phyloP scores from a whole-genome alignment of 2,888 invertebrate genomes.

The Syrista parreyssii region DNA sequence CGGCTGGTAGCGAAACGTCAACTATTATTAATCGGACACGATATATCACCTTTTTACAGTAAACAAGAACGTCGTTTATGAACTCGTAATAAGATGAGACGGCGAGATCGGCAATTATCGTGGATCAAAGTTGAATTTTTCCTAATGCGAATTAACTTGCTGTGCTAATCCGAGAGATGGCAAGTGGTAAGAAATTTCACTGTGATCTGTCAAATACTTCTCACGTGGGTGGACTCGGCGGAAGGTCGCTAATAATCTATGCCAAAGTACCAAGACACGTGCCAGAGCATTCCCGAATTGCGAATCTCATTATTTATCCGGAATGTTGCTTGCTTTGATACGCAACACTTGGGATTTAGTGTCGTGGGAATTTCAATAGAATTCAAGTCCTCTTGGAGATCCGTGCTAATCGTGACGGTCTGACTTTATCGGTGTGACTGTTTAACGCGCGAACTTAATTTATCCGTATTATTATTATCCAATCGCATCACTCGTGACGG shows the following conservation, averaged over 20 bases:
- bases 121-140: not conserved
- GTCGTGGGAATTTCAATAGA: no score
- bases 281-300: not conserved
- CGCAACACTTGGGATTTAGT: not conserved
- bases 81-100: not conserved
- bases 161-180: not conserved
- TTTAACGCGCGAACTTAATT: not conserved
- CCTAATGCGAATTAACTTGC: not conserved
- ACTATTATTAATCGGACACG: conserved; percentile 42
- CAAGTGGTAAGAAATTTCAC: no score
- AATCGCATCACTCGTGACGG: not conserved
- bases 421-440: not conserved
- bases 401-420: not conserved
- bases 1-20: conserved; percentile 28
- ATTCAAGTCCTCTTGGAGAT: no score
- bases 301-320: not conserved
- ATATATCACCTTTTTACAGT: not conserved
- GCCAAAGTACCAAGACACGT: conserved; percentile 10
- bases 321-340: not conserved
- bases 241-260: conserved; percentile 2
- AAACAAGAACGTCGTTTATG: not conserved
- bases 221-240: not conserved
- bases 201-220: not conserved
- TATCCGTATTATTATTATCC: not conserved
- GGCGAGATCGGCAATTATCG: not conserved